Base-by-base conservation (phyloP, 2,797 vertebrate genomes). In the Sorex maritimensis region DNA sequence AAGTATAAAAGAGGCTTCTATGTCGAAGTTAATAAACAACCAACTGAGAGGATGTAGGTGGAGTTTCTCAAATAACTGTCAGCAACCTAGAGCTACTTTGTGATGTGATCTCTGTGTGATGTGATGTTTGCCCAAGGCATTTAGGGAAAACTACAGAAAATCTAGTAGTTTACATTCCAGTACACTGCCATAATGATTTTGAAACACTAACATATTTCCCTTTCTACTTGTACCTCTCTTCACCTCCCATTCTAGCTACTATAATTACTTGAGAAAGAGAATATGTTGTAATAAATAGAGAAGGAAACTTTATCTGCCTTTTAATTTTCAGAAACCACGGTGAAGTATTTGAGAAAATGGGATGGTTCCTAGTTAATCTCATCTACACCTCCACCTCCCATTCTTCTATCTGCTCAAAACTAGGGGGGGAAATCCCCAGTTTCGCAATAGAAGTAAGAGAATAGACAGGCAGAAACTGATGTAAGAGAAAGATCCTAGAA, bases 101-200 rank as follows among this genome's bases (percentile, higher is more conserved):
- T 21, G 58, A 61, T 77, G 71, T 93, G 26, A 90, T 88, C 73
- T 58, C 55, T 46, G 6, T 86, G n/a, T 69, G 86, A 61, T 82
- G 21, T 69, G 28, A 94, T 92, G 61, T 78, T 86, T 49, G 63
- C 88, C 46, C 58, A 90, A 95, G 41, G 80, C 75, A 81, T 77
- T 58, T 58, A 67, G 68, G 38, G 5, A 83, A 71, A 90, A 96
- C 81, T 89, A 69, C 67, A 30, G 84, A 88, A 79, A 96, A 75
- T 82, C 65, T 78, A 63, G 21, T 21, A 88, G 71, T 69, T 71
- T 86, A 52, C 79, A 82, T 82, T 82, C 30, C 41, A 72, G 46
- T 68, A 17, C 65, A 38, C 58, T 85, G 61, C 78, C 86, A 44
- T 89, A 55, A 63, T 68, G 75, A 82, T 86, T 91, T 77, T 86